phyloP scores from a whole-genome alignment of 2,888 invertebrate species.

The Phyto melanocephala region DNA sequence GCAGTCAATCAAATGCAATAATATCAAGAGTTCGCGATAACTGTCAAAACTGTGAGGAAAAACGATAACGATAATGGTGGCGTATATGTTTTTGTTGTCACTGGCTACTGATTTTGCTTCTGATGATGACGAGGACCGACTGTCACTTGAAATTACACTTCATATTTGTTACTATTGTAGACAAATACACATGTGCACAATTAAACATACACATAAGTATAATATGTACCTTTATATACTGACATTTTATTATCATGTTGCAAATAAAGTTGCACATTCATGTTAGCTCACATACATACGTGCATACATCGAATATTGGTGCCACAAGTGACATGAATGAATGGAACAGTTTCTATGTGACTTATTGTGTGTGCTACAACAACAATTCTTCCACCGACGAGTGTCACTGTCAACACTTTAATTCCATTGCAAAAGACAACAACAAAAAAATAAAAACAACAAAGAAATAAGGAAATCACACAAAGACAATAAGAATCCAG shows the following conservation, averaged over 20 bases:
- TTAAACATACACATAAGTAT: not conserved
- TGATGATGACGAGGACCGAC: slow-evolving; percentile 44
- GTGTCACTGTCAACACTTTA: slow-evolving; percentile 65
- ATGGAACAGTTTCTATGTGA: slow-evolving; percentile 11
- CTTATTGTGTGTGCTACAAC: slow-evolving; percentile 35
- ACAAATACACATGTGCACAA: slow-evolving; percentile 18
- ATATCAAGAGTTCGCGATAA: no score
- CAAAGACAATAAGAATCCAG: slow-evolving; percentile 47
- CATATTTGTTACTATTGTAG: slow-evolving; percentile 64
- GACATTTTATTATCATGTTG: slow-evolving; percentile 48
- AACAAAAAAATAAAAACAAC: slow-evolving; percentile 8
- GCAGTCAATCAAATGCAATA: no score
- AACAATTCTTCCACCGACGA: slow-evolving; percentile 51
- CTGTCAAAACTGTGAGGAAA: no score
- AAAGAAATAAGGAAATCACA: slow-evolving; percentile 32
- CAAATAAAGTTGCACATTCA: slow-evolving; percentile 39
- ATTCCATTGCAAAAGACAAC: slow-evolving; percentile 55
- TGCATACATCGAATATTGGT: slow-evolving; percentile 1
- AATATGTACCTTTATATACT: slow-evolving; percentile 32
- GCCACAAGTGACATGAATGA: not conserved
- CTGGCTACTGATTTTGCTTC: not conserved
- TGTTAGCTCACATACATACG: not conserved
- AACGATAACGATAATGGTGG: slow-evolving; percentile 27
- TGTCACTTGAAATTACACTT: slow-evolving; percentile 66
- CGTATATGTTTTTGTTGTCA: slow-evolving; percentile 14